Percentiles rank a stretch among this genome's conserved stretches.
phyloP scores from a whole-genome alignment of 2,113 vertebrate species.

The Castor canadensis region DNA sequence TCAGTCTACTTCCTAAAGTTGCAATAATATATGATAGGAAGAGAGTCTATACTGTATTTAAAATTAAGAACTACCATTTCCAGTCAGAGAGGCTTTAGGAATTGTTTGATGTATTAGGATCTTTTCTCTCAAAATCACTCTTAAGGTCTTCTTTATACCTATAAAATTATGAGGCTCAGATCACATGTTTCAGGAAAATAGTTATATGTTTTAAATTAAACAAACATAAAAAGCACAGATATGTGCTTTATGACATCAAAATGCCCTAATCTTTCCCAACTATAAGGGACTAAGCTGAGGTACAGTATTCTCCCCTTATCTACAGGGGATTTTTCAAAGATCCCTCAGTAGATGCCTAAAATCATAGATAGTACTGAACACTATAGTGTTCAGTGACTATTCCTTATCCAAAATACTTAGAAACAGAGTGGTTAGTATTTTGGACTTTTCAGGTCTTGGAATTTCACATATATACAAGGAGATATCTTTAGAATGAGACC shows the following conservation, averaged over 20 bases:
- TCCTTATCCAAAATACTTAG: background rate
- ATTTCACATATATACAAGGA: background rate
- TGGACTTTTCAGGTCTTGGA: background rate
- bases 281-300: background rate
- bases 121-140: background rate
- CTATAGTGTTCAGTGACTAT: background rate
- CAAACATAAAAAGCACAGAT: background rate
- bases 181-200: background rate
- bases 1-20: background rate
- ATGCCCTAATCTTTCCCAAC: background rate
- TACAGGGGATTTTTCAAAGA: background rate
- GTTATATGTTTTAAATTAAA: background rate
- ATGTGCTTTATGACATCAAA: background rate
- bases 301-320: too few species aligned
- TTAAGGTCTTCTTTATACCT: background rate
- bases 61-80: conserved; percentile 24
- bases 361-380: background rate
- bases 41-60: background rate
- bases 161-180: background rate
- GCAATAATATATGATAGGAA: background rate
- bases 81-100: background rate
- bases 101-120: background rate
- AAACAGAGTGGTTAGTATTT: background rate
- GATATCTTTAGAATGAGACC: background rate
- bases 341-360: background rate